Base-by-base conservation (phyloP, 2,113 vertebrate species). In the Chinchilla lanigera region DNA sequence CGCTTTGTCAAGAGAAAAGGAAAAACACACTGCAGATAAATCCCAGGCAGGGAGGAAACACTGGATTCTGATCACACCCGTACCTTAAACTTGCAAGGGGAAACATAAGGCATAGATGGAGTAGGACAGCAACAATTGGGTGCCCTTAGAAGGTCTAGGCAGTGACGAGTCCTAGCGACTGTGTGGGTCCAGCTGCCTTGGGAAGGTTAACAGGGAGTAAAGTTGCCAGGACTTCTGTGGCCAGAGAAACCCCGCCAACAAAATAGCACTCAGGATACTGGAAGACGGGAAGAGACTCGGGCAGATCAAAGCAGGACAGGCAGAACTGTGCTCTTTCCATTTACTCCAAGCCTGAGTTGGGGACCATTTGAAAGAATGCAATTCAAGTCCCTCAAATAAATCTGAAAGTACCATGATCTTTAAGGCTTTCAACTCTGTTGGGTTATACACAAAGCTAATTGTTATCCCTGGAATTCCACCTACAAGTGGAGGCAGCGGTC, bases 221-320 rank as follows among this genome's bases (percentile, higher is more conserved):
- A 56, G 61, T 4, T 95, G 9, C 28, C 41, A 67, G 47, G 50
- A 75, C 38, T 26, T 94, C 5, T 33, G 12, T 33, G n/a, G 50
- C 6, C 56, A 58, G 2, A 8, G 19, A 60, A 94, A 87, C n/a
- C n/a, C 5, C 17, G 7, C 20, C 4, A 89, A 75, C 35, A 10
- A 4, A 44, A 81, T 85, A 90, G 30, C 14, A n/a, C 24, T 28
- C 20, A 24, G 13, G 33, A 44, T 47, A 13, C 75, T 28, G 52
- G 54, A 75, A 5, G 1, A 41, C 71, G 14, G 20, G 3, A 73
- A 38, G 67, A 89, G 35, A 22, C 3, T 0, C 0, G 26, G 2
- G 17, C 8, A 81, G 5, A 82, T 47, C 22, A 13, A 80, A 86
- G 6, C 7, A 35, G 3, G 26, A 60, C 0, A 20, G 0, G 13